phyloP scores from a whole-genome alignment of 2,888 invertebrate genomes.

The Acronicta psi region DNA sequence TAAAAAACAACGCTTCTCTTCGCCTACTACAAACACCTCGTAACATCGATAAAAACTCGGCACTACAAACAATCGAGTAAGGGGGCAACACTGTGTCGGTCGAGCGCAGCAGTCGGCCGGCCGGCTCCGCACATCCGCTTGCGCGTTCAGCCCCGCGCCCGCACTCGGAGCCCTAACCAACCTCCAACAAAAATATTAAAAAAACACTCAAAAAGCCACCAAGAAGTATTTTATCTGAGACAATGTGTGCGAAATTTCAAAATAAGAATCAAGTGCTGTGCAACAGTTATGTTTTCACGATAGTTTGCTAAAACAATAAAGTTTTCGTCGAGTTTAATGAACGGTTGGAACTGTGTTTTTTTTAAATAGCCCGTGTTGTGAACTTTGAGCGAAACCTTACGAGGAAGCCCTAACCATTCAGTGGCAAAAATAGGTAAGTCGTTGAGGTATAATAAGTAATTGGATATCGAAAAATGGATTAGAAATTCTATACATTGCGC shows the following conservation, averaged over 20 bases:
- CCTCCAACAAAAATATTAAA: slow-evolving; percentile 27
- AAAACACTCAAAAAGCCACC: slow-evolving; percentile 31
- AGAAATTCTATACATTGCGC: slow-evolving; percentile 44
- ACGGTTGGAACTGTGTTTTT: slow-evolving; percentile 54
- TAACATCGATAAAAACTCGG: slow-evolving; percentile 65
- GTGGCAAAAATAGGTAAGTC: slow-evolving; percentile 72
- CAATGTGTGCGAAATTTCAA: slow-evolving; percentile 49
- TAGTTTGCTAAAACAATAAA: slow-evolving; percentile 37
- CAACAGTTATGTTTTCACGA: slow-evolving; percentile 12
- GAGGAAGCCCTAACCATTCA: slow-evolving; percentile 66
- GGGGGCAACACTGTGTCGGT: slow-evolving; percentile 73
- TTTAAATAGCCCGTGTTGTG: slow-evolving; percentile 61
- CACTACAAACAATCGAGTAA: slow-evolving; percentile 71
- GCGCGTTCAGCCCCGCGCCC: slow-evolving; percentile 82
- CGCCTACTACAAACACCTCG: slow-evolving; percentile 3
- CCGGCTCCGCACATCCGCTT: slow-evolving; percentile 87
- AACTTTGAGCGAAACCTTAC: slow-evolving; percentile 67
- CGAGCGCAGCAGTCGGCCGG: slow-evolving; percentile 78
- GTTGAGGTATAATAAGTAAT: slow-evolving; percentile 69
- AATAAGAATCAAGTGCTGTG: slow-evolving; percentile 22
- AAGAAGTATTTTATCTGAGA: slow-evolving; percentile 42
- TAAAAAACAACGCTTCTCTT: slow-evolving; percentile 15
- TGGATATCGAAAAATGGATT: slow-evolving; percentile 65
- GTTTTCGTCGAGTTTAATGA: slow-evolving; percentile 33
- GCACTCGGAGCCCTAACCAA: slow-evolving; percentile 62